Evolutionary conservation across 2,888 invertebrate species (phyloP).

Genomic region (Synanthedon tipuliformis): DNA sequence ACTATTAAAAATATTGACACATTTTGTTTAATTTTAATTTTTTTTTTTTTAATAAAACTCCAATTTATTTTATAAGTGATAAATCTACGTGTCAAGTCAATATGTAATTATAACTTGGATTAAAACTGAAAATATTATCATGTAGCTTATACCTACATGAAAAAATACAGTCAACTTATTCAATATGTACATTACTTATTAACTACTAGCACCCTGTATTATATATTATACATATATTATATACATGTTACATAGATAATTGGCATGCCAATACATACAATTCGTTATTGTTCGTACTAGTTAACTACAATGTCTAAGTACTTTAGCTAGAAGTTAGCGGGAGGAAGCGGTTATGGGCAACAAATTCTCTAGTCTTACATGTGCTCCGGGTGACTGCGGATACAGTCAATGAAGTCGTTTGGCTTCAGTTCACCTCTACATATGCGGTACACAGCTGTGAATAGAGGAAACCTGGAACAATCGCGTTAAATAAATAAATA

Average conservation of each 20-base stretch:
- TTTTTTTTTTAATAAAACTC: too few relatives aligned
- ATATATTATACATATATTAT: constrained; percentile 24
- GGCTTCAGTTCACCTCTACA: constrained; percentile 86
- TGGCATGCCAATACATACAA: constrained; percentile 3
- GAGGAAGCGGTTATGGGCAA: constrained; percentile 27
- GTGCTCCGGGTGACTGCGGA: constrained; percentile 96
- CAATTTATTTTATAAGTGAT: too few relatives aligned
- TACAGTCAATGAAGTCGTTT: constrained; percentile 87
- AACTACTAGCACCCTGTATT: constrained; percentile 60
- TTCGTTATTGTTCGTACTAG: background rate
- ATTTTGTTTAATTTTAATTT: too few relatives aligned
- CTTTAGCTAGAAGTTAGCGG: constrained; percentile 17
- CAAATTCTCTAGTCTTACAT: constrained; percentile 78
- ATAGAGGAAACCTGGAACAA: constrained; percentile 89
- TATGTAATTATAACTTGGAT: too few relatives aligned
- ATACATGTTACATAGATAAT: constrained; percentile 19
- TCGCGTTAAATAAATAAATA: too few relatives aligned
- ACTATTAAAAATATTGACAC: too few relatives aligned
- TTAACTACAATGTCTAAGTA: background rate
- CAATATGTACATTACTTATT: constrained; percentile 27
- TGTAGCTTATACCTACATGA: constrained; percentile 1
- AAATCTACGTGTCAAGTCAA: too few relatives aligned
- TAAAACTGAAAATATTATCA: too few relatives aligned
- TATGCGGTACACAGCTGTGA: constrained; percentile 95
- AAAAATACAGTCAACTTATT: constrained; percentile 24